A percentile compares a stretch with the other conserved stretches of the same genome.
Evolutionary conservation across 2,797 vertebrate species (phyloP).

Genomic region (Salmo trutta): DNA sequence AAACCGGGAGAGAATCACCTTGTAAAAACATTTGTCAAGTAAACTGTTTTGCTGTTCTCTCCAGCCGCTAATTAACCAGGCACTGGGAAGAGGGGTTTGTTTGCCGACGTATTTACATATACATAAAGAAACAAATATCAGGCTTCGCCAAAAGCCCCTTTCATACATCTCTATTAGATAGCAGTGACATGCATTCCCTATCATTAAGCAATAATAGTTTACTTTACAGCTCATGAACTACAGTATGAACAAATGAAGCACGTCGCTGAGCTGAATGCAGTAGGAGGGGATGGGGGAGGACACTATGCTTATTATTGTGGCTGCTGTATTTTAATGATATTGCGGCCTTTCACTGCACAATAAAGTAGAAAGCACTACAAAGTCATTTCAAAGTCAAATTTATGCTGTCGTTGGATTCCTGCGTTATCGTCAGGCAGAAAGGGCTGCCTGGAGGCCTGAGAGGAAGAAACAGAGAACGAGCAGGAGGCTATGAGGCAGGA

Average conservation of each 20-base stretch:
- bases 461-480: slow-evolving; percentile 30
- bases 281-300: slow-evolving; percentile 32
- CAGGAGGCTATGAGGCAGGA: slow-evolving; percentile 53
- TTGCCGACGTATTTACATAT: slow-evolving; percentile 77
- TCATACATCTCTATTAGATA: slow-evolving; percentile 78
- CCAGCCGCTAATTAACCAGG: slow-evolving; percentile 77
- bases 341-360: slow-evolving; percentile 65
- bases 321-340: slow-evolving; percentile 72
- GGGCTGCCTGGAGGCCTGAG: slow-evolving; percentile 55
- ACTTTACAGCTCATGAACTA: slow-evolving; percentile 82
- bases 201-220: slow-evolving; percentile 85
- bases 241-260: slow-evolving; percentile 80
- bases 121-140: slow-evolving; percentile 75
- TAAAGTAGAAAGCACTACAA: slow-evolving; percentile 67
- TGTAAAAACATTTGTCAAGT: slow-evolving; percentile 83
- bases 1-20: slow-evolving; percentile 80
- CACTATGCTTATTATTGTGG: slow-evolving; percentile 69
- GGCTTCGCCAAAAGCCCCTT: slow-evolving; percentile 69
- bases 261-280: slow-evolving; percentile 65
- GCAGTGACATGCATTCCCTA: slow-evolving; percentile 75
- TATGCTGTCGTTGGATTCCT: slow-evolving; percentile 72
- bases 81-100: slow-evolving; percentile 66
- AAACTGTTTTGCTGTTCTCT: slow-evolving; percentile 75
- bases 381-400: slow-evolving; percentile 79
- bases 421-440: slow-evolving; percentile 58